These are phyloP conservation scores for Papilio dardanus DNA, from an alignment of 1,140 invertebrate species.

Conservation along the genomic window DNA sequence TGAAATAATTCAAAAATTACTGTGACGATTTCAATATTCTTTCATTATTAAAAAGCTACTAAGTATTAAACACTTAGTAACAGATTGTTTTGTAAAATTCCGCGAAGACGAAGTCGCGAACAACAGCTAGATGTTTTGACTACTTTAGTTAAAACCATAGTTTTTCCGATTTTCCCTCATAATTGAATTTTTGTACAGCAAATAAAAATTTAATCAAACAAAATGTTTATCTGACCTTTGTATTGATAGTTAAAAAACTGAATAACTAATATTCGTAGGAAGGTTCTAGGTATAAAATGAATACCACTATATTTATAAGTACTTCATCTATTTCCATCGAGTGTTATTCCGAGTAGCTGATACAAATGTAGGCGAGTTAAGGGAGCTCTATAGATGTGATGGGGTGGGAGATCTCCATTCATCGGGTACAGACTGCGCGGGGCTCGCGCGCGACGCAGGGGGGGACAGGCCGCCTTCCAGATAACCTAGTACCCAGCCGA, in stretches of 20 bases:
- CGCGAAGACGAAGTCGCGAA: too few relatives aligned
- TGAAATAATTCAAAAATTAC: too few relatives aligned
- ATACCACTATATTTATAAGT: slow-evolving; percentile 51
- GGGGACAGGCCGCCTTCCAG: slow-evolving; percentile 54
- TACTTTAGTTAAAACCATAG: too few relatives aligned
- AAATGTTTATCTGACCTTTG: neutral
- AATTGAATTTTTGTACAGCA: too few relatives aligned
- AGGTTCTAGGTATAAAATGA: slow-evolving; percentile 4
- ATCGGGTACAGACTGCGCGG: slow-evolving; percentile 73
- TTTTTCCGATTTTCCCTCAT: too few relatives aligned
- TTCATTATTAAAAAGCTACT: too few relatives aligned
- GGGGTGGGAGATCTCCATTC: slow-evolving; percentile 68
- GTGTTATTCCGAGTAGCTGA: slow-evolving; percentile 67
- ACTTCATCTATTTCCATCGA: slow-evolving; percentile 73
- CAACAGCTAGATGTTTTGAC: too few relatives aligned
- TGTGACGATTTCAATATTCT: too few relatives aligned
- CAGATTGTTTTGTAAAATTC: too few relatives aligned
- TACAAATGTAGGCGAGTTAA: slow-evolving; percentile 68
- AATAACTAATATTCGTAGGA: slow-evolving; percentile 10
- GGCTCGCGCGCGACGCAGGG: slow-evolving; percentile 53
- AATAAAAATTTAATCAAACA: neutral
- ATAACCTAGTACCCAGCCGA: slow-evolving; percentile 67
- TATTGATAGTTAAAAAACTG: neutral
- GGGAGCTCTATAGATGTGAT: slow-evolving; percentile 62
- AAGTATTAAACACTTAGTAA: too few relatives aligned